phyloP scores from a whole-genome alignment of 2,797 vertebrate genomes.

The Acestrorhynchus altus region DNA sequence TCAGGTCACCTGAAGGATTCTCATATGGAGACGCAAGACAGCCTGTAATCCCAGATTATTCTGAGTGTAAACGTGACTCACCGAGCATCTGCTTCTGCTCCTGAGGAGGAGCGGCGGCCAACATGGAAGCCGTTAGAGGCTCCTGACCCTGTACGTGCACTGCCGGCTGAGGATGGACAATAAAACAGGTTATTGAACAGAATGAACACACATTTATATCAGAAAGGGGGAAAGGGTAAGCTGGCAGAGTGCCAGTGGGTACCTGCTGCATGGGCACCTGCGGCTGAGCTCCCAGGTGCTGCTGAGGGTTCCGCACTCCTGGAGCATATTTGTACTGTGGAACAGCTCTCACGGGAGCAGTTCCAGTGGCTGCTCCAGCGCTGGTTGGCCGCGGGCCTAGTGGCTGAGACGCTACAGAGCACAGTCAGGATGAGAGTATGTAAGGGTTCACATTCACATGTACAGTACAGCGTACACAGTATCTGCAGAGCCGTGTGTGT shows the following conservation, averaged over 20 bases:
- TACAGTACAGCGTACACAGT: neutral
- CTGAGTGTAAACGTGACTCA: constrained; percentile 66
- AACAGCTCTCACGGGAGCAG: constrained; percentile 85
- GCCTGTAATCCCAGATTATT: neutral
- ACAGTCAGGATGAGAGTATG: neutral
- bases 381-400: constrained; percentile 86
- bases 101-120: constrained; percentile 95
- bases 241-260: neutral
- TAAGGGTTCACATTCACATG: constrained; percentile 78
- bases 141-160: constrained; percentile 97
- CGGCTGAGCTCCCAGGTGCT: constrained; percentile 86
- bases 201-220: neutral
- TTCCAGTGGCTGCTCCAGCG: constrained; percentile 77
- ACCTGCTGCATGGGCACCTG: constrained; percentile 96
- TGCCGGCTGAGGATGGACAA: constrained; percentile 80
- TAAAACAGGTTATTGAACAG: neutral
- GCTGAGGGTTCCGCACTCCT: constrained; percentile 93
- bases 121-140: constrained; percentile 95
- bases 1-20: neutral
- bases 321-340: constrained; percentile 94
- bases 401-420: constrained; percentile 80
- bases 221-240: neutral
- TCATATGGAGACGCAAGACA: neutral
- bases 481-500: accelerated
- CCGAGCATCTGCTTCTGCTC: constrained; percentile 99